A percentile compares a stretch with the other conserved stretches of the same genome.
These are phyloP conservation scores for Penaeus chinensis DNA, from an alignment of 1,140 invertebrate species.

Conservation along the genomic window DNA sequence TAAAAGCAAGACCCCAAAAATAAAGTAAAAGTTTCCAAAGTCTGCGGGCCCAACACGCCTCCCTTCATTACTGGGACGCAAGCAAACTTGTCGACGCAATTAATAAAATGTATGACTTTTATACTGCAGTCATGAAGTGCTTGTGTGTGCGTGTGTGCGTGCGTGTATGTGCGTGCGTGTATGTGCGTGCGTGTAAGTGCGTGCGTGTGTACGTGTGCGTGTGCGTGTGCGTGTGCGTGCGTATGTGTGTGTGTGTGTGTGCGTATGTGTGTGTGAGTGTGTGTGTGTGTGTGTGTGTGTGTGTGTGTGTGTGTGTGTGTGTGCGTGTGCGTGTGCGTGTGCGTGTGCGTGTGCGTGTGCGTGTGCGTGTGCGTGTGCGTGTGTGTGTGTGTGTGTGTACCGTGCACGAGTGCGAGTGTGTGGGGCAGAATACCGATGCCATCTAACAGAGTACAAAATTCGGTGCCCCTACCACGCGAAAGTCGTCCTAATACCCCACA, in stretches of 20 bases:
- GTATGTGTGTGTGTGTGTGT: background rate
- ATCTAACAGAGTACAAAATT: too few species aligned
- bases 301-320: background rate
- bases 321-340: background rate
- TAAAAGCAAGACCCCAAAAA: too few species aligned
- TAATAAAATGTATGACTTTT: too few species aligned
- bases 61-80: too few species aligned
- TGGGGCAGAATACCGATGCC: background rate
- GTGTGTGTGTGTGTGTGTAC: background rate
- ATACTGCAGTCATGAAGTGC: too few species aligned
- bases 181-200: background rate
- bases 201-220: background rate
- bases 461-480: background rate
- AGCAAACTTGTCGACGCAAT: too few species aligned
- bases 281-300: background rate
- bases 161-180: background rate
- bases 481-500: background rate
- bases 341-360: background rate
- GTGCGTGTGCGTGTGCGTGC: background rate
- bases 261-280: background rate
- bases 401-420: constrained; percentile 8
- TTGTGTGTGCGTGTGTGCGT: background rate
- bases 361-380: background rate
- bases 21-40: too few species aligned
- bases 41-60: too few species aligned